phyloP scores from a whole-genome alignment of 2,888 invertebrate species.

The Heteromyza rotundicornis region DNA sequence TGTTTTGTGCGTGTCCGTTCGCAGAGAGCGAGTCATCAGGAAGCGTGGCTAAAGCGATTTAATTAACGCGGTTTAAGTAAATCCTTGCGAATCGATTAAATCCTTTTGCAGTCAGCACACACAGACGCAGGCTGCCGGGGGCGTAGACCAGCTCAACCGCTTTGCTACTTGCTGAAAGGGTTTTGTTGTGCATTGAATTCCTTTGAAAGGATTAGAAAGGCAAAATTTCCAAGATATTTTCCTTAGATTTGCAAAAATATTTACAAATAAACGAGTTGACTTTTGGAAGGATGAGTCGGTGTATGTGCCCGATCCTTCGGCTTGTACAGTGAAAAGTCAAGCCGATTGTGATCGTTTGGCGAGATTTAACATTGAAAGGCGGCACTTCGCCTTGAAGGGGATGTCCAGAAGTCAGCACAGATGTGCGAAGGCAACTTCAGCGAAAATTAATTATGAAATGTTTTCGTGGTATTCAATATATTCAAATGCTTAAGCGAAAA shows the following conservation, averaged over 20 bases:
- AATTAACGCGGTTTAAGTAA: conserved; percentile 47
- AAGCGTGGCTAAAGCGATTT: conserved; percentile 52
- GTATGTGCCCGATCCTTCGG: neutral
- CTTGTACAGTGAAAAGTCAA: conserved; percentile 23
- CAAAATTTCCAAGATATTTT: conserved; percentile 5
- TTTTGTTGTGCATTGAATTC: conserved; percentile 29
- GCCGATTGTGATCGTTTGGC: too few relatives aligned
- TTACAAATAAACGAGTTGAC: conserved; percentile 47
- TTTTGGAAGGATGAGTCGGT: conserved; percentile 18
- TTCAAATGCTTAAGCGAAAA: too few relatives aligned
- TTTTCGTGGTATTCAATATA: too few relatives aligned
- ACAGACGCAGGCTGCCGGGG: conserved; percentile 22
- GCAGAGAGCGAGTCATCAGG: conserved; percentile 5
- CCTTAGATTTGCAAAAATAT: conserved; percentile 34
- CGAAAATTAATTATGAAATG: too few relatives aligned
- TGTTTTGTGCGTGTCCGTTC: neutral
- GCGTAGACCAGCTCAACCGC: conserved; percentile 39
- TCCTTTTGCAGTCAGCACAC: conserved; percentile 24
- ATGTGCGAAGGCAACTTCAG: too few relatives aligned
- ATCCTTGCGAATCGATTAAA: conserved; percentile 32
- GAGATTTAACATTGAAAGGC: too few relatives aligned
- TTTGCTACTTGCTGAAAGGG: conserved; percentile 40
- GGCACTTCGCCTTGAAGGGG: too few relatives aligned
- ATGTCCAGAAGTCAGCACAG: too few relatives aligned
- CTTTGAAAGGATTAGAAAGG: conserved; percentile 43